Conservation (phyloP, 1,140 invertebrate species). For the Colletes gigas region DNA sequence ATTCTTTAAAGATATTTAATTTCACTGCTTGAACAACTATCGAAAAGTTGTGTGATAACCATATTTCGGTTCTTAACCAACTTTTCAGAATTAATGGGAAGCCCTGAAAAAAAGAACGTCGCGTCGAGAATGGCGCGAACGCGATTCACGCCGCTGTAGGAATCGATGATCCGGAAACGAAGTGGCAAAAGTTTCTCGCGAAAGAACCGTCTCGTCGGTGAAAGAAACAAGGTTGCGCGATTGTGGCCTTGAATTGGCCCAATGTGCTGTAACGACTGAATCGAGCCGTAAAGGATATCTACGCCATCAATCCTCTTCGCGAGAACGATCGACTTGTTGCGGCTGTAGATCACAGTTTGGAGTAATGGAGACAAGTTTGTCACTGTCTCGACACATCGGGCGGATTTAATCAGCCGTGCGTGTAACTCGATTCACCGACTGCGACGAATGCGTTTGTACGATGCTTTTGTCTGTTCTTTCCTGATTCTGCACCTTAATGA, state of each 20-base stretch:
- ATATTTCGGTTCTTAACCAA: conserved; percentile 52
- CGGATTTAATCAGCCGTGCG: conserved; percentile 9
- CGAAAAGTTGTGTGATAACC: conserved; percentile 41
- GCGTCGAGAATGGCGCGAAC: conserved; percentile 25
- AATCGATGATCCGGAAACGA: conserved; percentile 19
- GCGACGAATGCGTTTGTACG: neutral
- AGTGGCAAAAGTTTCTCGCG: neutral
- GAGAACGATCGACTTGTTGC: conserved; percentile 13
- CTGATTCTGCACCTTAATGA: too few species aligned
- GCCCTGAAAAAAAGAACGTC: neutral
- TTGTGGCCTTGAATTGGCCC: conserved; percentile 17
- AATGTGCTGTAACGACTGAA: conserved; percentile 17
- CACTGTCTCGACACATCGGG: conserved; percentile 25
- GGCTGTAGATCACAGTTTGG: neutral
- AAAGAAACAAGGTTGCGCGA: neutral
- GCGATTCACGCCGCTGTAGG: conserved; percentile 43
- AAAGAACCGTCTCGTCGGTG: neutral
- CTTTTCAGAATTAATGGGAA: conserved; percentile 54
- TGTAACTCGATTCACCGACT: neutral
- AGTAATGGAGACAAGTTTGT: conserved; percentile 37
- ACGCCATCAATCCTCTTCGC: conserved; percentile 13
- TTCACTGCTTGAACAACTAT: too few species aligned
- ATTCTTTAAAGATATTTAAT: too few species aligned
- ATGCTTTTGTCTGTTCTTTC: neutral
- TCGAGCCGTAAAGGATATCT: conserved; percentile 32